Conservation (phyloP, 2,797 vertebrate genomes). For the Protosalanx chinensis region DNA sequence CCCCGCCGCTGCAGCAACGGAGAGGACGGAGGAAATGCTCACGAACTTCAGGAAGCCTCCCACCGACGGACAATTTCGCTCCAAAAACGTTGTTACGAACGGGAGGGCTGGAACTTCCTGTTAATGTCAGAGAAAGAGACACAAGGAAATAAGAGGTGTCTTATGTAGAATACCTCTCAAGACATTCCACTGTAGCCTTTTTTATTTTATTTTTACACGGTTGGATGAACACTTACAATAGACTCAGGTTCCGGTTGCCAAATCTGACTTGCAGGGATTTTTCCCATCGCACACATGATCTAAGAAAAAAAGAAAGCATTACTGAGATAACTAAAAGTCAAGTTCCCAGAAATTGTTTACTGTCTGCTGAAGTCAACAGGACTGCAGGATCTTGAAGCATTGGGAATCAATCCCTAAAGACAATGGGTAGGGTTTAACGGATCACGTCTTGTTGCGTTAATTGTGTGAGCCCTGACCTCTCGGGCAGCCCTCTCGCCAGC, state of each 20-base stretch:
- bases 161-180: not conserved
- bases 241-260: slow-evolving; percentile 86
- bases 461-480: slow-evolving; percentile 76
- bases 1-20: slow-evolving; percentile 67
- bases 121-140: not conserved
- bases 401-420: not conserved
- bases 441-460: not conserved
- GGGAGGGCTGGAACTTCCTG: slow-evolving; percentile 86
- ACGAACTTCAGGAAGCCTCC: slow-evolving; percentile 81
- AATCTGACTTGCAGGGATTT: slow-evolving; percentile 83
- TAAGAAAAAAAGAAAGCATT: slow-evolving; percentile 54
- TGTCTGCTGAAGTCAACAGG: no score
- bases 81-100: slow-evolving; percentile 85
- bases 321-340: no score
- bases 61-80: slow-evolving; percentile 89
- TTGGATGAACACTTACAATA: slow-evolving; percentile 63
- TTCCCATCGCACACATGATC: slow-evolving; percentile 84
- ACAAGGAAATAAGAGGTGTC: not conserved
- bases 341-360: no score
- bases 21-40: slow-evolving; percentile 78
- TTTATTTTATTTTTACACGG: not conserved
- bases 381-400: not conserved
- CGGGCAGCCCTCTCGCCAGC: slow-evolving; percentile 92
- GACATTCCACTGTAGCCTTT: not conserved
- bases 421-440: not conserved